These are phyloP conservation scores for Zapornia atra DNA, from an alignment of 2,113 vertebrate genomes.

Conservation along the genomic window DNA sequence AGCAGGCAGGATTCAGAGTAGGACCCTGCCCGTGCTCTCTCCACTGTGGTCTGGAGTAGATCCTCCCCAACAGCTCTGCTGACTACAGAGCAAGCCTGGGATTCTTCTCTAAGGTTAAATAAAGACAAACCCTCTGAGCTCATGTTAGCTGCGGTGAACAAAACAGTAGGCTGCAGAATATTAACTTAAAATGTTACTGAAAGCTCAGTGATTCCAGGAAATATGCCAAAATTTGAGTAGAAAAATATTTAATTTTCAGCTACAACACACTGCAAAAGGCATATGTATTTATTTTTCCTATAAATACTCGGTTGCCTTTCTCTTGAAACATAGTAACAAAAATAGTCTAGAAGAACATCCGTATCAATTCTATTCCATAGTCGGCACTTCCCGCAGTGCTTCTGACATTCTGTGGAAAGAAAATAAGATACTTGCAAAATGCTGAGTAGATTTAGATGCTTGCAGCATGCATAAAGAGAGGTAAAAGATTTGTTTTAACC, in stretches of 20 bases:
- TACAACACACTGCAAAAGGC: conserved; percentile 19
- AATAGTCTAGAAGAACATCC: neutral
- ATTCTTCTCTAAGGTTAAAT: conserved; percentile 42
- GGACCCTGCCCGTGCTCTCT: neutral
- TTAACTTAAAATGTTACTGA: neutral
- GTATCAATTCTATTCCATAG: neutral
- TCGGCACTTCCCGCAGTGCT: neutral
- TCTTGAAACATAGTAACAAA: conserved; percentile 24
- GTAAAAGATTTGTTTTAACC: neutral
- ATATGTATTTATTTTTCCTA: conserved; percentile 33
- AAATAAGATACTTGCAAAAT: conserved; percentile 2
- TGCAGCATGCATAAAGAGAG: neutral
- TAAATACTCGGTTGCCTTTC: neutral
- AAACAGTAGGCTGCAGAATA: conserved; percentile 17
- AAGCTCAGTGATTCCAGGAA: conserved; percentile 38
- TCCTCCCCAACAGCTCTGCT: neutral
- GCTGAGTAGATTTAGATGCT: neutral
- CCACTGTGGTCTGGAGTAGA: neutral
- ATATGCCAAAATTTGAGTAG: neutral
- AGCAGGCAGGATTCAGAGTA: accelerated
- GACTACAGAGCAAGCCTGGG: neutral
- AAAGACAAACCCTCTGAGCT: conserved; percentile 11
- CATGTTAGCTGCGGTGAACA: neutral
- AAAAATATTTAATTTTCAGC: conserved; percentile 50
- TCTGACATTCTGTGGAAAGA: conserved; percentile 6